A percentile compares a stretch with the other conserved stretches of the same genome.
phyloP scores from a whole-genome alignment of 2,113 vertebrate genomes.

The Sinosuthora webbiana region DNA sequence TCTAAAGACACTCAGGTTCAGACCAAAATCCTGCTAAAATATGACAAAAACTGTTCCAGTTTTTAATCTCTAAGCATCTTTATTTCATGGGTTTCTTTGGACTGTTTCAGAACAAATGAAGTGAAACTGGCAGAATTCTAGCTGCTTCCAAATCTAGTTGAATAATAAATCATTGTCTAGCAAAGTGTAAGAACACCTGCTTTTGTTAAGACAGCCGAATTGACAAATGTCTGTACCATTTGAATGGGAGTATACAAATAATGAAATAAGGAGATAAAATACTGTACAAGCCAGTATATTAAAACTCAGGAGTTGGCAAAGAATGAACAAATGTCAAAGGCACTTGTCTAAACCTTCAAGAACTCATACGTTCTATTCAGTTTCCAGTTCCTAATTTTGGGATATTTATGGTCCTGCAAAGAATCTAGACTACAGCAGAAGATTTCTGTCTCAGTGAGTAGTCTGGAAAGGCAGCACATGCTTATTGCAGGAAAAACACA shows the following conservation, averaged over 20 bases:
- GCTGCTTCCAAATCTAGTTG: neutral
- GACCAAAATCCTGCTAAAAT: neutral
- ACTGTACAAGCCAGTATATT: neutral
- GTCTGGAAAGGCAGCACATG: neutral
- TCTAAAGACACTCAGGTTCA: neutral
- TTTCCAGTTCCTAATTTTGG: neutral
- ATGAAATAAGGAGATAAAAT: neutral
- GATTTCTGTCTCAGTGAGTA: neutral
- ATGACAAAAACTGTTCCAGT: neutral
- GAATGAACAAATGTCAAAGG: neutral
- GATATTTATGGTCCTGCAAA: neutral
- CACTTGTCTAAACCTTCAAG: neutral
- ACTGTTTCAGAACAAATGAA: neutral
- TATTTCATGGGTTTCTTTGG: neutral
- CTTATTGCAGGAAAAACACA: neutral
- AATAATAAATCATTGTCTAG: neutral
- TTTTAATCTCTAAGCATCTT: neutral
- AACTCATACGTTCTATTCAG: neutral
- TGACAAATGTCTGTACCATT: neutral
- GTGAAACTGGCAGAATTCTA: neutral
- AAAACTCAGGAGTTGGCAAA: neutral
- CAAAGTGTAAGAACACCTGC: neutral
- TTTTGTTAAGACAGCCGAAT: neutral
- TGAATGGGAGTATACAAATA: neutral
- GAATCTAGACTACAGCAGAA: neutral